These are phyloP conservation scores for Eilema griseolum DNA, from an alignment of 2,888 invertebrate species.

Conservation along the genomic window DNA sequence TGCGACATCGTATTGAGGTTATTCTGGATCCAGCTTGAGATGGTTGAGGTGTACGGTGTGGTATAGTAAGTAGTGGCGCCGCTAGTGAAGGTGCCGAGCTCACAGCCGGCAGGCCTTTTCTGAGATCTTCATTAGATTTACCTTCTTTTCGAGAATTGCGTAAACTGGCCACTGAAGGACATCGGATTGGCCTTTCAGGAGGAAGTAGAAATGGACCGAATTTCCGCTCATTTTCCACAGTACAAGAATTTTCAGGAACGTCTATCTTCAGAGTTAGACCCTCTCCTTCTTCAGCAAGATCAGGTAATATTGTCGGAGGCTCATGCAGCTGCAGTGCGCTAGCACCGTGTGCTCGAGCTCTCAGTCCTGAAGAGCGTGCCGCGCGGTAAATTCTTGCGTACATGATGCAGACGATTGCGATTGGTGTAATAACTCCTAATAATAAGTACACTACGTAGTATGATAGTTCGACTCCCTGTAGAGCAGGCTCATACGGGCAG, in stretches of 20 bases:
- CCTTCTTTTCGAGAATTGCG: constrained; percentile 77
- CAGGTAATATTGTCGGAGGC: constrained; percentile 75
- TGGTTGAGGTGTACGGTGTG: constrained; percentile 79
- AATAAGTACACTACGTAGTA: constrained; percentile 78
- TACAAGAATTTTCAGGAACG: constrained; percentile 64
- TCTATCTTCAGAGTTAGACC: constrained; percentile 81
- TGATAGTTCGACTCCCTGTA: constrained; percentile 71
- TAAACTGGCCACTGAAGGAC: constrained; percentile 81
- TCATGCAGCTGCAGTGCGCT: constrained; percentile 85
- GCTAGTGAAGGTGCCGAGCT: constrained; percentile 85
- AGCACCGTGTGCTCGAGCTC: constrained; percentile 80
- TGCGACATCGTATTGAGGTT: constrained; percentile 91
- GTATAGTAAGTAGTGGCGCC: constrained; percentile 71
- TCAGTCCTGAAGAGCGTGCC: constrained; percentile 89
- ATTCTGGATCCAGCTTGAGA: constrained; percentile 87
- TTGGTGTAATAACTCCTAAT: constrained; percentile 74
- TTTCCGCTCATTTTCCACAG: constrained; percentile 68
- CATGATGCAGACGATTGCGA: constrained; percentile 90
- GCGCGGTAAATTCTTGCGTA: constrained; percentile 92
- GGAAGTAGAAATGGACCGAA: constrained; percentile 82
- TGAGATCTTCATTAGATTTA: constrained; percentile 76
- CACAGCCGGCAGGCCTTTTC: constrained; percentile 79
- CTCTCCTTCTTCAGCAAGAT: constrained; percentile 77
- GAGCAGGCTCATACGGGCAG: constrained; percentile 67
- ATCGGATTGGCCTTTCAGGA: constrained; percentile 77